These are phyloP conservation scores for Drosophila nigrodunni DNA, from an alignment of 1,140 invertebrate genomes.

Conservation along the genomic window DNA sequence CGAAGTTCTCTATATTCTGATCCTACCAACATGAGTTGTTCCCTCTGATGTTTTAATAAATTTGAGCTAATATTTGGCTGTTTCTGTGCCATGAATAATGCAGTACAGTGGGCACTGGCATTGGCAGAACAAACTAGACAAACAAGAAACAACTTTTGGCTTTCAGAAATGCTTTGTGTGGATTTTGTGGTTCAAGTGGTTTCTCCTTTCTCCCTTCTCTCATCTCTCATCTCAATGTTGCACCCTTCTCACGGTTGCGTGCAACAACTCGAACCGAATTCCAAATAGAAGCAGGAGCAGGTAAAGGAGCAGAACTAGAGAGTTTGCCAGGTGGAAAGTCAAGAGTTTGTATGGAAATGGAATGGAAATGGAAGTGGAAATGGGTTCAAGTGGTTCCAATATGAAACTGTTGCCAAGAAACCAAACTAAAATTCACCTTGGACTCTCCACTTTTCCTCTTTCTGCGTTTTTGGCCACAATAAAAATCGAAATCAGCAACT, in stretches of 20 bases:
- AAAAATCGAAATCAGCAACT: constrained; percentile 78
- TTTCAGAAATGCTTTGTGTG: constrained; percentile 58
- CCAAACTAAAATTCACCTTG: constrained; percentile 27
- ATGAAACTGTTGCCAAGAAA: constrained; percentile 76
- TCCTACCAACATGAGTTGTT: constrained; percentile 13
- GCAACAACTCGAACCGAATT: constrained; percentile 47
- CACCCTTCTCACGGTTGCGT: constrained; percentile 31
- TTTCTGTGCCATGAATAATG: constrained; percentile 61
- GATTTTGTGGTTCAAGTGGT: constrained; percentile 69
- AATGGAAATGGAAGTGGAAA: constrained; percentile 19
- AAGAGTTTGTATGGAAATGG: constrained; percentile 51
- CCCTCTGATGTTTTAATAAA: constrained; percentile 58
- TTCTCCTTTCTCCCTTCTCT: neutral
- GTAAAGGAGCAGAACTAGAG: neutral
- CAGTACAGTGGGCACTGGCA: constrained; percentile 31
- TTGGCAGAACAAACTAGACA: constrained; percentile 22
- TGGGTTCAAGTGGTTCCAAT: constrained; percentile 56
- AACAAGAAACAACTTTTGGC: constrained; percentile 45
- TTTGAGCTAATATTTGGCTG: constrained; percentile 61
- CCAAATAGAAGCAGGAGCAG: constrained; percentile 40
- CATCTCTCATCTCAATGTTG: neutral
- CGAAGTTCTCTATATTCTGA: constrained; percentile 3
- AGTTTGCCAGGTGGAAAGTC: constrained; percentile 23
- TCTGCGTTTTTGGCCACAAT: constrained; percentile 59
- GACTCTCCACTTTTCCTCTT: constrained; percentile 13